phyloP scores from a whole-genome alignment of 2,797 vertebrate genomes.

The Centroberyx gerrardi region DNA sequence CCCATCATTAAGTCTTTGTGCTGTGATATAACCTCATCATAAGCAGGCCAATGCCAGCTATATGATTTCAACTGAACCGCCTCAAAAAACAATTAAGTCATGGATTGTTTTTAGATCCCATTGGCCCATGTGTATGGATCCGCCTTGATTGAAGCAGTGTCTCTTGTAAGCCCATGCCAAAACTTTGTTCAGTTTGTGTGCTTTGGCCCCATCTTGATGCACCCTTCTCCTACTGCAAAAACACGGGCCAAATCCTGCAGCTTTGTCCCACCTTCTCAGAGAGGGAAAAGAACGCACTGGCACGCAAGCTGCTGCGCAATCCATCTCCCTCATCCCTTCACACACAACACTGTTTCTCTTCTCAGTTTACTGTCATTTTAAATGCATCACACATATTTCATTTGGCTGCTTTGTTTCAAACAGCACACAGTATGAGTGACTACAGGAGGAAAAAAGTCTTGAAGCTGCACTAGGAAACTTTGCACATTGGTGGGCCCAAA shows the following conservation, averaged over 20 bases:
- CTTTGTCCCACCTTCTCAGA: conserved; percentile 63
- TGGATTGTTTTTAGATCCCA: conserved; percentile 59
- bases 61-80: conserved; percentile 42
- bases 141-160: conserved; percentile 59
- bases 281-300: conserved; percentile 48
- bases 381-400: background rate
- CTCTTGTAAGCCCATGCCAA: conserved; percentile 61
- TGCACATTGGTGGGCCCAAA: background rate
- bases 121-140: conserved; percentile 52
- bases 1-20: conserved; percentile 50
- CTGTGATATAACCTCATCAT: conserved; percentile 32
- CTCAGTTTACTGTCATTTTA: background rate
- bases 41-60: conserved; percentile 30
- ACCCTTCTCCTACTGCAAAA: conserved; percentile 57
- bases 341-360: conserved; percentile 26
- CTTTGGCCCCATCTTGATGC: conserved; percentile 72
- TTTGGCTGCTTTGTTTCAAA: conserved; percentile 13
- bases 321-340: conserved; percentile 35
- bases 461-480: background rate
- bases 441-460: background rate
- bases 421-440: background rate
- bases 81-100: conserved; percentile 53
- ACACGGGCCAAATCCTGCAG: conserved; percentile 64
- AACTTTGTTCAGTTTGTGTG: conserved; percentile 71
- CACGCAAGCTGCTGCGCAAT: conserved; percentile 41